Conservation (phyloP, 2,888 invertebrate species). For the Limnephilus rhombicus region DNA sequence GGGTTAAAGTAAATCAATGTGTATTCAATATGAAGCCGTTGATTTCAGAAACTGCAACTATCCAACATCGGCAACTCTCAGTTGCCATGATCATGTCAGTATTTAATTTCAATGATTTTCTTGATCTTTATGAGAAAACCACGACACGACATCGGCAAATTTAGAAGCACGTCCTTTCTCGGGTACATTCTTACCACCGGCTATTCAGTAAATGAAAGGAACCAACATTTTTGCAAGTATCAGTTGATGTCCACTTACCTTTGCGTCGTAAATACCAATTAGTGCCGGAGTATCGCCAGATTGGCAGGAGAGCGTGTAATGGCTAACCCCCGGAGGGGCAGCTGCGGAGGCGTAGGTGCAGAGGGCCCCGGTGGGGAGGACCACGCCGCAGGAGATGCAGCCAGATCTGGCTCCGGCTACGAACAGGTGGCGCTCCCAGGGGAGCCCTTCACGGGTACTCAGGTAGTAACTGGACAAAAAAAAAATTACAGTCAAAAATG, state of each 20-base stretch:
- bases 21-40: too few species aligned
- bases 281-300: constrained; percentile 81
- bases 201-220: too few species aligned
- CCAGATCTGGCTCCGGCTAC: constrained; percentile 73
- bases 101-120: too few species aligned
- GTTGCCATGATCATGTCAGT: too few species aligned
- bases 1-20: too few species aligned
- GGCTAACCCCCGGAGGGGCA: constrained; percentile 80
- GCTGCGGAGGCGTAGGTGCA: constrained; percentile 80
- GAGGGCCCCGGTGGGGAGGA: constrained; percentile 77
- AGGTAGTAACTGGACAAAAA: constrained; percentile 82
- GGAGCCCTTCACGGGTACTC: constrained; percentile 80
- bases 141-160: too few species aligned
- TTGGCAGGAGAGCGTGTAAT: constrained; percentile 83
- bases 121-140: too few species aligned
- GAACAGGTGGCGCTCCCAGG: constrained; percentile 86
- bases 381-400: constrained; percentile 85
- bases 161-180: too few species aligned
- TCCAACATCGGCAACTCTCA: too few species aligned
- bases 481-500: neutral
- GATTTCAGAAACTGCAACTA: too few species aligned
- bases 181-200: too few species aligned
- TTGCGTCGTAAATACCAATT: constrained; percentile 76
- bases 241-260: constrained; percentile 69
- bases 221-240: neutral